A percentile compares a stretch with the other conserved stretches of the same genome.
Conservation (phyloP, 2,888 invertebrate species). For the Hirudinaria manillensis region DNA sequence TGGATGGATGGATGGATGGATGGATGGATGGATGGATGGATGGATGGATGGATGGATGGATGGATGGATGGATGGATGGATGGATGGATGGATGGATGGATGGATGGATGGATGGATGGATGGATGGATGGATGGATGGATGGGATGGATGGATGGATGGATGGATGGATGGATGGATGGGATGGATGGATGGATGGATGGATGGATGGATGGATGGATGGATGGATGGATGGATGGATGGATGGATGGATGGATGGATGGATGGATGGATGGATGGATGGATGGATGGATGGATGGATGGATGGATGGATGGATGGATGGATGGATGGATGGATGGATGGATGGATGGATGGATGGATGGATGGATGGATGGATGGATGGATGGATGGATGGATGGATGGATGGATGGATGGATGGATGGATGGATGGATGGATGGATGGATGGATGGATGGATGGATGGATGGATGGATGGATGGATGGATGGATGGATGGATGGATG, state of each 20-base stretch:
- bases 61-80: conserved; percentile 8
- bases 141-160: conserved; percentile 5
- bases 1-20: neutral
- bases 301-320: too few species aligned
- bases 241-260: neutral
- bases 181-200: neutral
- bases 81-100: conserved; percentile 11
- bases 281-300: neutral
- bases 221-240: neutral
- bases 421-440: conserved; percentile 14
- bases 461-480: neutral
- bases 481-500: conserved; percentile 2
- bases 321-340: neutral
- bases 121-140: neutral
- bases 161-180: conserved; percentile 4
- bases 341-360: neutral
- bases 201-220: neutral
- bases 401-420: conserved; percentile 1
- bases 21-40: conserved; percentile 11
- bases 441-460: neutral
- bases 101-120: neutral
- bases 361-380: conserved; percentile 4
- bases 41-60: neutral
- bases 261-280: neutral
- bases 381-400: conserved; percentile 6